Conservation (phyloP, 2,797 vertebrate species). For the Pseudomugil gertrudae region DNA sequence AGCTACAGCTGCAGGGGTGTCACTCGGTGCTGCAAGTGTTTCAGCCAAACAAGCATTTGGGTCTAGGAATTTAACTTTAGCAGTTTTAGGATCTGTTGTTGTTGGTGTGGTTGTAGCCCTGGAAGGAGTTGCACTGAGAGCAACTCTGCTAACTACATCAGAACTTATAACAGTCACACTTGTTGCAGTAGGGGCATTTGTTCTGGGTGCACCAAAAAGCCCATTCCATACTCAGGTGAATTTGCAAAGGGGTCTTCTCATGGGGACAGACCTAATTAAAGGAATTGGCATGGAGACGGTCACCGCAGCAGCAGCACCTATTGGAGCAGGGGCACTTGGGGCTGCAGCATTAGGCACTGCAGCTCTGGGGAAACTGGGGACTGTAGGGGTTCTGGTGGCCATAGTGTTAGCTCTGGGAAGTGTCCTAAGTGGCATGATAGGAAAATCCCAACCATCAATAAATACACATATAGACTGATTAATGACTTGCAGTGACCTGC, state of each 20-base stretch:
- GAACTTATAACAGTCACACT: conserved; percentile 50
- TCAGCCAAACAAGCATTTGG: conserved; percentile 44
- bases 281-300: conserved; percentile 75
- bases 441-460: conserved; percentile 36
- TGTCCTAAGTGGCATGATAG: conserved; percentile 52
- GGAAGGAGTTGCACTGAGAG: conserved; percentile 8
- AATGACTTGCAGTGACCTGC: background rate
- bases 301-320: conserved; percentile 68
- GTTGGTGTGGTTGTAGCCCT: conserved; percentile 39
- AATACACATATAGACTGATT: conserved; percentile 42
- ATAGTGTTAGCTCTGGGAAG: conserved; percentile 59
- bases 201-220: conserved; percentile 69
- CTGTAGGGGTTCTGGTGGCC: conserved; percentile 59
- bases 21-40: conserved; percentile 62
- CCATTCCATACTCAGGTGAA: conserved; percentile 67
- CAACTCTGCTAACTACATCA: conserved; percentile 14
- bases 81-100: conserved; percentile 40
- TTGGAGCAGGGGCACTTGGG: conserved; percentile 70
- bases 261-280: conserved; percentile 63
- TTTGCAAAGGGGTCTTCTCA: conserved; percentile 56
- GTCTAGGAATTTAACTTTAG: conserved; percentile 37
- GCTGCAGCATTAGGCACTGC: conserved; percentile 62
- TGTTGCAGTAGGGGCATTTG: conserved; percentile 56
- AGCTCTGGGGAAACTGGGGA: conserved; percentile 69
- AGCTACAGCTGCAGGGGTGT: conserved; percentile 62